Evolutionary conservation across 1,140 invertebrate species (phyloP).

Genomic region (Fopius arisanus): DNA sequence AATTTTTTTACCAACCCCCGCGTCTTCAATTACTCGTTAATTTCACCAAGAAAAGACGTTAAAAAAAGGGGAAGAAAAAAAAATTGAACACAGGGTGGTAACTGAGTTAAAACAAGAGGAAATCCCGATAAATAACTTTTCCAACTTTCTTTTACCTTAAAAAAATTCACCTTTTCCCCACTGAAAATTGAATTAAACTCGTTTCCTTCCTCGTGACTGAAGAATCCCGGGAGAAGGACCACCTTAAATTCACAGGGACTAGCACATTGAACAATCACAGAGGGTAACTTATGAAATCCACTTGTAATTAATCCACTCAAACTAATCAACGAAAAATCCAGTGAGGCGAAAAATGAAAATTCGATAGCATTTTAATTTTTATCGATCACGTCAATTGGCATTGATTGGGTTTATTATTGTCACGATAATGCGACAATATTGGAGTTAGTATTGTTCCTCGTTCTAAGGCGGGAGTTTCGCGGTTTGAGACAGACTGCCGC

Average conservation of each 20-base stretch:
- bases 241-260: background rate
- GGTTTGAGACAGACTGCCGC: slow-evolving; percentile 27
- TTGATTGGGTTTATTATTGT: background rate
- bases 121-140: background rate
- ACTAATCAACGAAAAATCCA: background rate
- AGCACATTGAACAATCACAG: background rate
- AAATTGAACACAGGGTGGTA: background rate
- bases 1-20: too few species aligned
- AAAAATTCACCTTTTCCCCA: background rate
- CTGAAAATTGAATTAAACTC: slow-evolving; percentile 6
- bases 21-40: too few species aligned
- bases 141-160: background rate
- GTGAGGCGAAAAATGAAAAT: background rate
- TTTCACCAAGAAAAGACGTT: too few species aligned
- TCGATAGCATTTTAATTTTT: background rate
- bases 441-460: background rate
- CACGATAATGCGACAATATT: background rate
- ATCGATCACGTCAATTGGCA: background rate
- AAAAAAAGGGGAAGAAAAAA: too few species aligned
- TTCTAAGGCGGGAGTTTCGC: slow-evolving; percentile 27
- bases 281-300: background rate
- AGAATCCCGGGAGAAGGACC: background rate
- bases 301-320: background rate
- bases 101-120: background rate
- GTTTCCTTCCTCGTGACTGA: background rate